These are phyloP conservation scores for Pterophyllum scalare DNA, from an alignment of 2,113 vertebrate species.

Conservation along the genomic window DNA sequence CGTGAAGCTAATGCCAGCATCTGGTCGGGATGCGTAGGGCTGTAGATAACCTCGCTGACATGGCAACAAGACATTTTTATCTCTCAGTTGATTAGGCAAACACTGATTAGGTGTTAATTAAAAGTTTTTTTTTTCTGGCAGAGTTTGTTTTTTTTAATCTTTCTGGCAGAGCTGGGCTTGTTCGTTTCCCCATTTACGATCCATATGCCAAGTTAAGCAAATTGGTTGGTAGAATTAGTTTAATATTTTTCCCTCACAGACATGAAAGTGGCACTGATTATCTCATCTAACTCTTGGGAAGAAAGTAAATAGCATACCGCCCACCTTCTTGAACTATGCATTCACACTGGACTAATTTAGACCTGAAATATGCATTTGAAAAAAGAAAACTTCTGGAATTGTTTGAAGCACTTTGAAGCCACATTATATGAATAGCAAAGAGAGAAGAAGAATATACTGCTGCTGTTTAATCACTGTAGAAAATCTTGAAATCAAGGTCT, in stretches of 20 bases:
- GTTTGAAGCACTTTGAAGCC: neutral
- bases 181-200: neutral
- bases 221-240: neutral
- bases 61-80: slow-evolving; percentile 10
- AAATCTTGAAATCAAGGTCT: neutral
- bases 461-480: neutral
- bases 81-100: neutral
- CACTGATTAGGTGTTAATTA: slow-evolving; percentile 2
- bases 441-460: neutral
- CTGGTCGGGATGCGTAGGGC: neutral
- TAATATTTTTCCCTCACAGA: neutral
- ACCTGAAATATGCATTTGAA: neutral
- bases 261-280: neutral
- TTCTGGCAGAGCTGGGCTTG: neutral
- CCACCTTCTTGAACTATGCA: neutral
- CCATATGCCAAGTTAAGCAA: neutral
- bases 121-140: neutral
- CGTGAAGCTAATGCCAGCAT: neutral
- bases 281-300: neutral
- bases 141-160: neutral
- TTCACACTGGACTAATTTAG: neutral
- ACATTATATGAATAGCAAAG: no score
- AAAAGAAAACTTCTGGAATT: no score
- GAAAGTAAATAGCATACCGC: neutral
- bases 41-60: neutral